phyloP scores from a whole-genome alignment of 2,113 vertebrate species.

The Lethenteron camtschaticum region DNA sequence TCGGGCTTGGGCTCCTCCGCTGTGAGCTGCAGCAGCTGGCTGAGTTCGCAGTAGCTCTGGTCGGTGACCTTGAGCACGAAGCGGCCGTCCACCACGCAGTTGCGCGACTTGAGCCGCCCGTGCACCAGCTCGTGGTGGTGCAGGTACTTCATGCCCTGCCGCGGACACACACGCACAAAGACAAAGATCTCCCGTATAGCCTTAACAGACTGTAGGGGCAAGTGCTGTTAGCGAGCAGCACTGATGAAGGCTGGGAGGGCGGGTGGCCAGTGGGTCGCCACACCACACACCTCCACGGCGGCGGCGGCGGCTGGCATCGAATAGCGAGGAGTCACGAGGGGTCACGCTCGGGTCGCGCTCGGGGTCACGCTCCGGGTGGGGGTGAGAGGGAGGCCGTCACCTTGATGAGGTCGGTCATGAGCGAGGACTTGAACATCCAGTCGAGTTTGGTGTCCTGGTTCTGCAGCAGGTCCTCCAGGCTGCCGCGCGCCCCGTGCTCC shows the following conservation, averaged over 20 bases:
- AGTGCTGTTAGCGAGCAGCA: too few species aligned
- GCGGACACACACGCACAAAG: neutral
- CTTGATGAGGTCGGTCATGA: constrained; percentile 72
- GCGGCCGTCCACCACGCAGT: constrained; percentile 62
- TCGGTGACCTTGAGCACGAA: constrained; percentile 79
- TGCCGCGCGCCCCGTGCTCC: constrained; percentile 60
- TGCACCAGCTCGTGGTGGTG: constrained; percentile 50
- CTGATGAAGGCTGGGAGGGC: too few species aligned
- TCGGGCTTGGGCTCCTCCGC: constrained; percentile 25
- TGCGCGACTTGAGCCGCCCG: constrained; percentile 56
- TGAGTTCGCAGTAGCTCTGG: constrained; percentile 47
- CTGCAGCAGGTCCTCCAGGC: constrained; percentile 57
- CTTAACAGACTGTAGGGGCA: too few species aligned
- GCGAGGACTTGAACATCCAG: constrained; percentile 86
- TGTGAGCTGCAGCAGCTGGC: constrained; percentile 39
- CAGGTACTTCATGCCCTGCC: constrained; percentile 69
- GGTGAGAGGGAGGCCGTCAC: constrained; percentile 16
- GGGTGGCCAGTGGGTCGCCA: too few species aligned
- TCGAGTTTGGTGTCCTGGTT: constrained; percentile 64
- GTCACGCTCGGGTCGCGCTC: too few species aligned
- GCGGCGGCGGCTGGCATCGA: too few species aligned
- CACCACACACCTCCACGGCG: too few species aligned
- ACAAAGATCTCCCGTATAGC: too few species aligned
- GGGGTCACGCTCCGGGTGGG: too few species aligned
- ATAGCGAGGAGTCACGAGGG: too few species aligned